phyloP scores from a whole-genome alignment of 2,888 invertebrate species.

The Andrena bicolor region DNA sequence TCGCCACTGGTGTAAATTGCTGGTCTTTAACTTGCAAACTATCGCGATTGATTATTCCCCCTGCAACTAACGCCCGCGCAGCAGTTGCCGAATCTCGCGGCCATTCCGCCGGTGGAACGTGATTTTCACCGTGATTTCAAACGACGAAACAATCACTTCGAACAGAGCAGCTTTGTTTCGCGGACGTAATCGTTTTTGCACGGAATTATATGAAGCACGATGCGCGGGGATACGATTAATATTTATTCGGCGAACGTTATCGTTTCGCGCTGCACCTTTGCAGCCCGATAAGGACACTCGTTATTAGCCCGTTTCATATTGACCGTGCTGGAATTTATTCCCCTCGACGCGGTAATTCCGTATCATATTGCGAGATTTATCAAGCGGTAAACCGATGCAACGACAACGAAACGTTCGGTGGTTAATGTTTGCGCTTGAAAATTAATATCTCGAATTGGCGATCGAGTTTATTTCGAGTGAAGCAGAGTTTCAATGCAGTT shows the following conservation, averaged over 20 bases:
- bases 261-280: neutral
- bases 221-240: constrained; percentile 3
- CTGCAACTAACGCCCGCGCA: constrained; percentile 13
- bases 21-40: constrained; percentile 29
- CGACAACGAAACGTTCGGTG: neutral
- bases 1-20: constrained; percentile 19
- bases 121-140: neutral
- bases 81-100: neutral
- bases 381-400: neutral
- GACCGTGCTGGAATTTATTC: neutral
- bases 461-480: neutral
- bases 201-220: neutral
- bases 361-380: neutral
- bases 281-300: constrained; percentile 1
- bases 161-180: neutral
- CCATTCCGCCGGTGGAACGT: neutral
- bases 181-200: neutral
- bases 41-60: constrained; percentile 20
- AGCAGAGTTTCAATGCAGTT: neutral
- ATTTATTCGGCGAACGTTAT: constrained; percentile 1
- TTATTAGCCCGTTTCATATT: constrained; percentile 3
- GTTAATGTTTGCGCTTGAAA: neutral
- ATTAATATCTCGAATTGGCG: neutral
- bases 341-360: neutral
- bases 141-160: constrained; percentile 7